Evolutionary conservation across 2,797 vertebrate genomes (phyloP).

Genomic region (Leptatherina wallacei): DNA sequence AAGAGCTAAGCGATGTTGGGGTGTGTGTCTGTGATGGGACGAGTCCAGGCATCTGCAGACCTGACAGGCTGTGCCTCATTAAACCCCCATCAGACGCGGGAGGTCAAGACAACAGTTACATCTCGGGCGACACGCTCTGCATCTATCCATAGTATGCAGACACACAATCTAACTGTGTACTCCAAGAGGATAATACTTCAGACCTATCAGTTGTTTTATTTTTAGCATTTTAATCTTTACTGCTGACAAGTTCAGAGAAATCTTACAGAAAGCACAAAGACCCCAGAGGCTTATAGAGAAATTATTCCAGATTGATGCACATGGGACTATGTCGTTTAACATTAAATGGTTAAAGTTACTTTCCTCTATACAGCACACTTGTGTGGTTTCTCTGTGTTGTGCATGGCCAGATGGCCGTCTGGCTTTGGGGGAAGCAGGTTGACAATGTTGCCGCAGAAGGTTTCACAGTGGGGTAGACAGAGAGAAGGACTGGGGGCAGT

Average conservation of each 20-base stretch:
- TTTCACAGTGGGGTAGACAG: conserved; percentile 67
- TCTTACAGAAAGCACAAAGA: conserved; percentile 56
- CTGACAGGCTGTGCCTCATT: conserved; percentile 76
- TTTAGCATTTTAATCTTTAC: conserved; percentile 68
- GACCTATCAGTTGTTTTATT: conserved; percentile 63
- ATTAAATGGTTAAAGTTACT: conserved; percentile 43
- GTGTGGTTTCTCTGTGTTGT: conserved; percentile 20
- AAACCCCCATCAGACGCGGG: conserved; percentile 70
- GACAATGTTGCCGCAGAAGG: conserved; percentile 67
- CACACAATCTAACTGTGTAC: conserved; percentile 20
- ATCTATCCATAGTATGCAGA: conserved; percentile 26
- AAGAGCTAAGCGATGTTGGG: conserved; percentile 34
- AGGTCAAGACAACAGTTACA: conserved; percentile 72
- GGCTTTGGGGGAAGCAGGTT: conserved; percentile 66
- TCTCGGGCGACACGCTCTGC: conserved; percentile 30
- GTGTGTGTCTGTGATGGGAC: conserved; percentile 53
- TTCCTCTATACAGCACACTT: conserved; percentile 10
- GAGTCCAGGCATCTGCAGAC: conserved; percentile 59
- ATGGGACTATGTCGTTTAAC: conserved; percentile 16
- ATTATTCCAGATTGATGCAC: conserved; percentile 27
- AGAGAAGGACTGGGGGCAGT: conserved; percentile 41
- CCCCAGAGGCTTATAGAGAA: conserved; percentile 46
- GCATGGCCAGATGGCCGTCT: conserved; percentile 43
- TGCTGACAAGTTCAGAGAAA: conserved; percentile 53
- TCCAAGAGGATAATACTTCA: conserved; percentile 44